Evolutionary conservation across 53 echinoderm and acorn worm genomes (phyloP).

Genomic region (Henricia sp.): DNA sequence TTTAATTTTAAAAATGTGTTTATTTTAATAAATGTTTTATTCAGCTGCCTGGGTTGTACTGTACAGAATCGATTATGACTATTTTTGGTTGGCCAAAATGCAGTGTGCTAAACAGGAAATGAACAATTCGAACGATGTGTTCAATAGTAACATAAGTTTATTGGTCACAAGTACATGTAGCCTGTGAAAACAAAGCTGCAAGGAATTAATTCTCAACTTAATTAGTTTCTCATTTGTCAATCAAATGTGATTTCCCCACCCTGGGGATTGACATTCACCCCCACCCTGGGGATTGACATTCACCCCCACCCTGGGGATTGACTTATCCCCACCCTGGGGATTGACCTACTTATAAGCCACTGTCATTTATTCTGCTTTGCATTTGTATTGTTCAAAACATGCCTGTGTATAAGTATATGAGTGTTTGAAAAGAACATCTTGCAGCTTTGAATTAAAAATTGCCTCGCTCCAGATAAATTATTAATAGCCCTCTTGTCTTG

Average conservation of each 20-base stretch:
- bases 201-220: neutral
- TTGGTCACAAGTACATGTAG: no score
- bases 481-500: neutral
- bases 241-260: neutral
- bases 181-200: neutral
- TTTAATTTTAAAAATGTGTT: no score
- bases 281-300: neutral
- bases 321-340: neutral
- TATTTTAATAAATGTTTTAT: no score
- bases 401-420: conserved; percentile 36
- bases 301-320: neutral
- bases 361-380: conserved; percentile 24
- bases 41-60: no score
- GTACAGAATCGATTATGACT: no score
- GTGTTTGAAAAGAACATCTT: conserved; percentile 24
- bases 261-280: neutral
- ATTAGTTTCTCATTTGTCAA: neutral
- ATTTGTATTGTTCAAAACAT: conserved; percentile 43
- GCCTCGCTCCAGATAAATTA: conserved; percentile 50
- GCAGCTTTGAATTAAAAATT: conserved; percentile 56
- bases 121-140: no score
- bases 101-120: no score
- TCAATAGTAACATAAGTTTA: no score
- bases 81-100: no score
- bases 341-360: neutral